Base-by-base conservation (phyloP, 2,113 vertebrate species). In the Siphamia tubifer region DNA sequence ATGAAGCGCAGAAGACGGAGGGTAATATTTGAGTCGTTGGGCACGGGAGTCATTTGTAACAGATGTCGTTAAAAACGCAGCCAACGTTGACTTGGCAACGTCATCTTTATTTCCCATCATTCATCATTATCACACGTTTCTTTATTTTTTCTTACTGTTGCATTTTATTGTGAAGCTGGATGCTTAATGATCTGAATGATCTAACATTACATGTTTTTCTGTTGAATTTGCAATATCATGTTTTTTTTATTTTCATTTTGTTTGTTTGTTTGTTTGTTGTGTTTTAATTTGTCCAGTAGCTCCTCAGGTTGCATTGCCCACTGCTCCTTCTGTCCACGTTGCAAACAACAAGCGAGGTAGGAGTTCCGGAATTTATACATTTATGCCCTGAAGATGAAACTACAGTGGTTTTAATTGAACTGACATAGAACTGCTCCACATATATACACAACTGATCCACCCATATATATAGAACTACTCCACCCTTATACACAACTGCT, bases 321-420 rank as follows among this genome's bases (percentile, higher is more conserved):
- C 96, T 89, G 93, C 94, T 92, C 93, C 94, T 93, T 94, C 95
- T 86, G 94, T 96, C 94, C 94, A 96, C 92, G 93, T 96, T 95
- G 94, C 95, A 94, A 96, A 96, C 93, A 95, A 95, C 94, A 96
- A 96, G 93, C 92, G 95, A 98, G 95, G 96, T 96, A 97, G 96
- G 96, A 96, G 85, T 91, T 92, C 93, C 93, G 88, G 89, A 91
- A 94, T 94, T 96, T 91, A 94, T 94, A 93, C 91, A 90, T 91
- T 90, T 88, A n/a, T n/a, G n/a, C n/a, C n/a, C n/a, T n/a, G n/a
- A n/a, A n/a, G n/a, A n/a, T n/a, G n/a, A n/a, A n/a, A n/a, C n/a
- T n/a, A n/a, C n/a, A n/a, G n/a, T n/a, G n/a, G n/a, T n/a, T n/a
- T n/a, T n/a, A n/a, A n/a, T n/a, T n/a, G n/a, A n/a, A n/a, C n/a